Evolutionary conservation across 2,113 vertebrate genomes (phyloP), one percentile per base, ranked within the genome.

Genomic region (Dipodomys stephensi): DNA sequence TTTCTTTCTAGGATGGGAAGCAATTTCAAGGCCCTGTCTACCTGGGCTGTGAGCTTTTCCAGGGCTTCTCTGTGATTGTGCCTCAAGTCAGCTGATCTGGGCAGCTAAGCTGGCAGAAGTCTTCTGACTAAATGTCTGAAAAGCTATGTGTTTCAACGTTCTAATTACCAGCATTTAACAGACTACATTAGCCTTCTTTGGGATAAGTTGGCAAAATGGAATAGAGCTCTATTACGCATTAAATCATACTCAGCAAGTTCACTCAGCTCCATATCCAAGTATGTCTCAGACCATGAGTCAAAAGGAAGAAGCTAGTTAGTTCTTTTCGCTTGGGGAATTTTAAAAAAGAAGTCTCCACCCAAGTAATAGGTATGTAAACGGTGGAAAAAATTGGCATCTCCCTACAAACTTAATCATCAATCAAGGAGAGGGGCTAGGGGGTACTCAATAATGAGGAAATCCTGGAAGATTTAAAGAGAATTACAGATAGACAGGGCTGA

Each of bases 71-170:
- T 19, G 32, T 77, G 83, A 44, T 85, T 79, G 30, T 69, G 80
- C 84, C 87, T 39, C 82, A 62, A 68, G 69, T 39, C 67, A 90
- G 32, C 80, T 28, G 64, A 69, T 87, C 60, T 32, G 44, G 69
- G 82, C 77, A 92, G 93, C 67, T 57, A n/a, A 81, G 87, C 84
- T 32, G 71, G 86, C 80, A 60, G 62, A 87, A 83, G 46, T 60
- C 67, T 82, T 94, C 93, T 96, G 96, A 92, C 92, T 90, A 95
- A 83, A 95, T 94, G 92, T 96, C 96, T 97, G 90, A 83, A 69
- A 60, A 83, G 35, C 62, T 82, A 20, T 1, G 32, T 69, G 83
- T 87, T 96, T 88, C 72, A 39, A 44, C 82, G 86, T 1, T 91
- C 2, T 87, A 87, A 94, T 96, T 93, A 92, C 74, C 69, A 85